Conservation (phyloP, 2,113 vertebrate genomes). For the Gobius niger region DNA sequence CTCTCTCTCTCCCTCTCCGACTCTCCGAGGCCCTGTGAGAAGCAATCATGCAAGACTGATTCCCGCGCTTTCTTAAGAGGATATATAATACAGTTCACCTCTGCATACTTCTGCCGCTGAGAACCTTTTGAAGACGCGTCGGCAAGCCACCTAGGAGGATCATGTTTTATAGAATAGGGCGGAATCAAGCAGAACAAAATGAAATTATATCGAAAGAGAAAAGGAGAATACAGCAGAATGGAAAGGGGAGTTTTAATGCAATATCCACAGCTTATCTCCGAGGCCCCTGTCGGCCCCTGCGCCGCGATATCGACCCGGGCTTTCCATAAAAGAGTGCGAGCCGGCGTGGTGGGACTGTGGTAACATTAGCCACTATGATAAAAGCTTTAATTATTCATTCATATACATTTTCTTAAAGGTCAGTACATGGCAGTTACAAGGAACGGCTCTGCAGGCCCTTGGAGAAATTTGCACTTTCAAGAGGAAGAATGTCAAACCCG, state of each 20-base stretch:
- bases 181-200: slow-evolving; percentile 52
- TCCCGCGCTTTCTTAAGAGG: slow-evolving; percentile 72
- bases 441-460: neutral
- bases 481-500: slow-evolving; percentile 37
- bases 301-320: slow-evolving; percentile 16
- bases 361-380: slow-evolving; percentile 14
- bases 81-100: slow-evolving; percentile 73
- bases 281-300: slow-evolving; percentile 1
- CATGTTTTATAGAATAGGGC: slow-evolving; percentile 36
- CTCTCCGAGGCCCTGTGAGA: slow-evolving; percentile 51
- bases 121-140: slow-evolving; percentile 47
- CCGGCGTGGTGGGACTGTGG: neutral
- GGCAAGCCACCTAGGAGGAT: slow-evolving; percentile 32
- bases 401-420: slow-evolving; percentile 14
- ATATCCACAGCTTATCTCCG: slow-evolving; percentile 25
- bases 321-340: slow-evolving; percentile 18
- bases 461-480: neutral
- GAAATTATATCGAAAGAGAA: slow-evolving; percentile 27
- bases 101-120: slow-evolving; percentile 57
- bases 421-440: slow-evolving; percentile 6
- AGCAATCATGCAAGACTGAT: slow-evolving; percentile 71
- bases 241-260: slow-evolving; percentile 17
- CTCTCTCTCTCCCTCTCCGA: slow-evolving; percentile 41
- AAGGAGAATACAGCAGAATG: slow-evolving; percentile 26
- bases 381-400: slow-evolving; percentile 4